phyloP scores from a whole-genome alignment of 2,797 vertebrate species.

The Babyrousa celebensis region DNA sequence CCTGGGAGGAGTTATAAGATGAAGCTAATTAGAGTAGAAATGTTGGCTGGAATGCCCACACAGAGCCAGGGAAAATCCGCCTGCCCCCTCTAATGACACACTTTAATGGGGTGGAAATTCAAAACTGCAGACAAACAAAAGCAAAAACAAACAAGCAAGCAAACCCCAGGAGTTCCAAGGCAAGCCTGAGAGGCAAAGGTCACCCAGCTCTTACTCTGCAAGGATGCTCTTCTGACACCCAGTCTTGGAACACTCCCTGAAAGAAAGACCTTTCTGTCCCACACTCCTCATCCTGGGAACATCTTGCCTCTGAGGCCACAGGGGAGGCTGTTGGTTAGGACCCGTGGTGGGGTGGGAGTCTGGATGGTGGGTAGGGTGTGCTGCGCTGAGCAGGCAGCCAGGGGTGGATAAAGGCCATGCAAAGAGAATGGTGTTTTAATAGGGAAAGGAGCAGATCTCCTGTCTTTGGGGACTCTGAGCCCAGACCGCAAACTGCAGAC shows the following conservation, averaged over 20 bases:
- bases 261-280: background rate
- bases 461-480: background rate
- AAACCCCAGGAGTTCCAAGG: background rate
- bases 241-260: background rate
- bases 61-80: background rate
- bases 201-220: no score
- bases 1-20: conserved; percentile 34
- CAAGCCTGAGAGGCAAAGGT: background rate
- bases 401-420: background rate
- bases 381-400: background rate
- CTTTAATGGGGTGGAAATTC: background rate
- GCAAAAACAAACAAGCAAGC: background rate
- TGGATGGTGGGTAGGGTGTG: accelerated
- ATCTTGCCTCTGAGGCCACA: background rate
- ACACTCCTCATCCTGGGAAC: background rate
- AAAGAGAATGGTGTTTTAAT: background rate
- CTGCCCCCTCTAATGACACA: background rate
- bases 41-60: background rate
- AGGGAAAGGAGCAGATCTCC: background rate
- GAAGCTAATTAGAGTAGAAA: background rate
- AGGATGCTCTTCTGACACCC: accelerated
- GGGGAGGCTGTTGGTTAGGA: background rate
- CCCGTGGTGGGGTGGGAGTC: background rate
- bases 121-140: background rate
- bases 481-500: background rate